Conservation (phyloP, 2,797 vertebrate genomes). For the Tragelaphus oryx region DNA sequence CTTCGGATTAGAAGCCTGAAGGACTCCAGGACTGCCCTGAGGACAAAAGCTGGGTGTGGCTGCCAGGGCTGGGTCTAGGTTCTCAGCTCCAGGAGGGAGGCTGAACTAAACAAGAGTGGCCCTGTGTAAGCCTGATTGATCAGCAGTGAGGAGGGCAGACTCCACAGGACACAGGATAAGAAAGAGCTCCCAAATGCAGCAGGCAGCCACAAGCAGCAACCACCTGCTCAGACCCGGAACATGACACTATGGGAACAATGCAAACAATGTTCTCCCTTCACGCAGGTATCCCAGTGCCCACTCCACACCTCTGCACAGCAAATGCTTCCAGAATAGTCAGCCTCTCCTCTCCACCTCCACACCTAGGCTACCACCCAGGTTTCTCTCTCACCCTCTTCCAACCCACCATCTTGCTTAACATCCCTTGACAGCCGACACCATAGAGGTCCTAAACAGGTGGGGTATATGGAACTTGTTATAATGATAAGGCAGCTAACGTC, state of each 20-base stretch:
- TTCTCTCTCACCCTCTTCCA: not conserved
- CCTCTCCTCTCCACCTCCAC: not conserved
- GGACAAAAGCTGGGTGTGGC: not conserved
- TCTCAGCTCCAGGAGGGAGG: not conserved
- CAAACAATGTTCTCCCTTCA: conserved; percentile 46
- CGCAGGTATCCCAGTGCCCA: not conserved
- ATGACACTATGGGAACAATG: not conserved
- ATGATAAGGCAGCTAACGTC: not conserved
- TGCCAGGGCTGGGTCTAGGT: not conserved
- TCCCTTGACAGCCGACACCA: not conserved
- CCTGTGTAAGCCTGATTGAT: not conserved
- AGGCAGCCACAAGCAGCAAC: not conserved
- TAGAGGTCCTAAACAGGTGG: not conserved
- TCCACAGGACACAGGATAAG: not conserved
- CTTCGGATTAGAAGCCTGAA: not conserved
- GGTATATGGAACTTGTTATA: not conserved
- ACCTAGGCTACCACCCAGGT: not conserved
- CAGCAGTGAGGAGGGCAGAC: not conserved
- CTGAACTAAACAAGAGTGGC: not conserved
- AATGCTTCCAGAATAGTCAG: not conserved
- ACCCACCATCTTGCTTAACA: not conserved
- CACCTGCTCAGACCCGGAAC: not conserved
- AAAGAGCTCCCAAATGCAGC: not conserved
- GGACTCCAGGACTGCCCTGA: not conserved
- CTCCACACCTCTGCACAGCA: not conserved